phyloP scores from a whole-genome alignment of 2,113 vertebrate species.

The Dasyornis broadbenti region DNA sequence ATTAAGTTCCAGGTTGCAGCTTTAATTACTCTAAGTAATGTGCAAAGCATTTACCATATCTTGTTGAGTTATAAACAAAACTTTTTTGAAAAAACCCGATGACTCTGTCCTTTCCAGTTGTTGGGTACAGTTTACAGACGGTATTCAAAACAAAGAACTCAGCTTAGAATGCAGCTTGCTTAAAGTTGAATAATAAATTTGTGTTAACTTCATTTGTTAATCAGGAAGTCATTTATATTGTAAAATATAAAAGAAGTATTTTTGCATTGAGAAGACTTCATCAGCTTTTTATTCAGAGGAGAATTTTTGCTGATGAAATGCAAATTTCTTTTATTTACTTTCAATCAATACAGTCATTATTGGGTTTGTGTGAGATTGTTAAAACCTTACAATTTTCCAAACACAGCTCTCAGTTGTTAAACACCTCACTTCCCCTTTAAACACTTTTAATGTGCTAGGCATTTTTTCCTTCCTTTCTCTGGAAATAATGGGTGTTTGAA shows the following conservation, averaged over 20 bases:
- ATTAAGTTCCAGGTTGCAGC: not conserved
- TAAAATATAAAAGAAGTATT: not conserved
- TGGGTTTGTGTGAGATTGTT: not conserved
- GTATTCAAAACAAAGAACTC: not conserved
- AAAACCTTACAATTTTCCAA: not conserved
- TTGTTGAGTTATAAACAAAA: not conserved
- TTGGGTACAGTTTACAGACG: not conserved
- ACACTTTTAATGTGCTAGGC: not conserved
- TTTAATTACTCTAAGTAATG: not conserved
- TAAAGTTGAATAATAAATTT: not conserved
- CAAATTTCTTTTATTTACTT: not conserved
- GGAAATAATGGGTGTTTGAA: not conserved
- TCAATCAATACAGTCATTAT: not conserved
- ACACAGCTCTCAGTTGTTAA: not conserved
- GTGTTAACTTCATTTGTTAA: not conserved
- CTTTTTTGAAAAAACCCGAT: not conserved
- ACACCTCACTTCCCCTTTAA: not conserved
- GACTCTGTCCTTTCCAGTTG: not conserved
- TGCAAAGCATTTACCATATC: not conserved
- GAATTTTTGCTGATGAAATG: not conserved
- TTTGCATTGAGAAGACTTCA: not conserved
- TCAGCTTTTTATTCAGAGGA: not conserved
- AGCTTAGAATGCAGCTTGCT: not conserved
- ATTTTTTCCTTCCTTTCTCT: not conserved
- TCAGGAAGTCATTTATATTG: not conserved